phyloP scores from a whole-genome alignment of 2,113 vertebrate species.

The Ammodytes marinus region DNA sequence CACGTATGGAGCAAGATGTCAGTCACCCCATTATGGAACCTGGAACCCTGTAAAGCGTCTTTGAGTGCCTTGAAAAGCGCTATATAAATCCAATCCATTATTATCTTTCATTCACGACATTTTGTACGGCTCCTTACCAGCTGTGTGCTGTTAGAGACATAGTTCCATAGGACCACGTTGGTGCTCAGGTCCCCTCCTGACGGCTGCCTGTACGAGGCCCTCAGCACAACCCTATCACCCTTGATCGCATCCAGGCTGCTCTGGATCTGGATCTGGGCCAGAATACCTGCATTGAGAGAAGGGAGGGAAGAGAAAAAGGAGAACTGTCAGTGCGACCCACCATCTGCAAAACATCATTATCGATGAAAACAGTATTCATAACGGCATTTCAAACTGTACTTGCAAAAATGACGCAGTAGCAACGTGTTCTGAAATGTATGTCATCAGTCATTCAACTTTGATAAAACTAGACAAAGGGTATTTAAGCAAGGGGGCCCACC shows the following conservation, averaged over 20 bases:
- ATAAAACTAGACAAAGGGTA: not conserved
- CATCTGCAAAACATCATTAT: not conserved
- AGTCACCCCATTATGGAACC: too few relatives aligned
- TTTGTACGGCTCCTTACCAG: conserved; percentile 63
- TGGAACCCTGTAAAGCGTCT: too few relatives aligned
- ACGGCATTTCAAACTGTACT: not conserved
- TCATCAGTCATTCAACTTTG: not conserved
- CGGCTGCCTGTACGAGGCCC: conserved; percentile 74
- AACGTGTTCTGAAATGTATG: not conserved
- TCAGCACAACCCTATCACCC: conserved; percentile 84
- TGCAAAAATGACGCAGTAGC: not conserved
- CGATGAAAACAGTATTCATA: not conserved
- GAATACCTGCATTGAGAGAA: conserved; percentile 65
- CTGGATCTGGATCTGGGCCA: conserved; percentile 57
- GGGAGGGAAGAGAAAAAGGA: not conserved
- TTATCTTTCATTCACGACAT: too few relatives aligned
- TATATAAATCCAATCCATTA: too few relatives aligned
- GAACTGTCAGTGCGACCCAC: not conserved
- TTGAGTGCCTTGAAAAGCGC: too few relatives aligned
- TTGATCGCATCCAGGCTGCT: conserved; percentile 78
- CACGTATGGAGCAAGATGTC: not conserved
- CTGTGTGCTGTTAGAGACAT: conserved; percentile 44
- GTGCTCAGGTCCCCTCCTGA: not conserved
- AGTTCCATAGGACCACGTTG: conserved; percentile 80
- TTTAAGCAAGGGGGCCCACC: too few relatives aligned